Percentiles rank a stretch among this genome's conserved stretches.
phyloP scores from a whole-genome alignment of 2,888 invertebrate species.

The Encarsia formosa region DNA sequence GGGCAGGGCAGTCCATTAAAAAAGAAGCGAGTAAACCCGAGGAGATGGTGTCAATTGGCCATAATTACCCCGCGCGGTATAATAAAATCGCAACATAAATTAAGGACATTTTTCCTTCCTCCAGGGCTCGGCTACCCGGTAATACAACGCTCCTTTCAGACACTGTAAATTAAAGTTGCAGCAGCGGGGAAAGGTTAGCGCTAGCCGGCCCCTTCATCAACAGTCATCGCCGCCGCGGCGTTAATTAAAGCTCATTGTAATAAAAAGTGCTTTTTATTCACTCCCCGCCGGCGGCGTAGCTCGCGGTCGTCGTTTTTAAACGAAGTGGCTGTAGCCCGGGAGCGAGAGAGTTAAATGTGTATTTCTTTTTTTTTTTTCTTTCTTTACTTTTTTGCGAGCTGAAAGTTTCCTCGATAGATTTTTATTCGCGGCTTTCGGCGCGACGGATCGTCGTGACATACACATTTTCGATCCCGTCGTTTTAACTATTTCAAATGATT shows the following conservation, averaged over 20 bases:
- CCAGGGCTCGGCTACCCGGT: constrained; percentile 5
- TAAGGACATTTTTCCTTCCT: constrained; percentile 22
- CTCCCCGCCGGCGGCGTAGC: constrained; percentile 28
- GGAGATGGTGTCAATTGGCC: constrained; percentile 22
- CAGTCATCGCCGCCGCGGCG: constrained; percentile 40
- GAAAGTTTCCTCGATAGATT: too few species aligned
- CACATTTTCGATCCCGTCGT: too few species aligned
- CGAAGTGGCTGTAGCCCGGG: too few species aligned
- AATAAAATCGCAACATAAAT: constrained; percentile 26
- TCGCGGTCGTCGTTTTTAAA: too few species aligned
- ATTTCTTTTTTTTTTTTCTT: too few species aligned
- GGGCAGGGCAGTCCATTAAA: background rate
- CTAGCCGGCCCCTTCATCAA: too few species aligned
- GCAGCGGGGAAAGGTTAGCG: constrained; percentile 33
- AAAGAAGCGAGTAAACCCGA: background rate
- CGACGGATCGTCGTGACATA: too few species aligned
- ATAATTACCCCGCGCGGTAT: constrained; percentile 23
- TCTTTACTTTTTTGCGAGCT: too few species aligned
- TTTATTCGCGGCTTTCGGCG: too few species aligned
- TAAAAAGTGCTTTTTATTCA: constrained; percentile 45
- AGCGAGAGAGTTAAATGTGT: too few species aligned
- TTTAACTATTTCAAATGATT: too few species aligned
- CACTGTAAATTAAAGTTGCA: constrained; percentile 43
- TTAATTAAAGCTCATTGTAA: constrained; percentile 48
- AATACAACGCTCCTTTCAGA: constrained; percentile 35